Base-by-base conservation (phyloP, 2,888 invertebrate species). In the Ametastegia equiseti region DNA sequence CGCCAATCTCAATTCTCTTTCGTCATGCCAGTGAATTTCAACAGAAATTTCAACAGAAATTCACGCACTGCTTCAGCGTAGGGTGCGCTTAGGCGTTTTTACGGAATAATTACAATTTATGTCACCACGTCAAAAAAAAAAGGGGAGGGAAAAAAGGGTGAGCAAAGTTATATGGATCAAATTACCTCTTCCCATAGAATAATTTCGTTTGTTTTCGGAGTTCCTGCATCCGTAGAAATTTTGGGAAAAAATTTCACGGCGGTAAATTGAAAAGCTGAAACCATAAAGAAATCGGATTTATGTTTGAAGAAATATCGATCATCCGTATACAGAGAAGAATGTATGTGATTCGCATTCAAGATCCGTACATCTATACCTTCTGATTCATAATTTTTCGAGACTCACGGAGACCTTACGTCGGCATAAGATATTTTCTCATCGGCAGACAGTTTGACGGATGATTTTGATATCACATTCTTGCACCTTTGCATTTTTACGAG, bases 361-460 rank as follows among this genome's bases (percentile, higher is more conserved):
- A 39, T 23, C n/a, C 9, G 27, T 45, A 23, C 71, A 39, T 23
- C n/a, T n/a, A 13, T 45, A 23, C 71, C 30, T 27, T 71, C 27
- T 30, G 13, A 30, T 71, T 15, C 30, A 6, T 1, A 47, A 71
- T 45, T 71, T 47, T 47, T 27, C 11, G n/a, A 45, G 27, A n/a
- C 45, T 71, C 69, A 1, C 30, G 45, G 36, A 9, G 9, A 63
- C 30, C 30, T 27, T 30, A n/a, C n/a, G 27, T 63, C 33, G 7
- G 30, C 63, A n/a, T 15, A 15, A 63, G 33, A 7, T 63, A 9
- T 63, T 63, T 63, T 30, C 3, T 63, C 3, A 7, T 63, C 19
- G 9, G n/a, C n/a, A 11, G 63, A 71, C 71, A 71, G 71, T 15
- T 42, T 71, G 71, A 71, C 71, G 71, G 71, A 71, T 71, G 23